A percentile compares a stretch with the other conserved stretches of the same genome.
phyloP scores from a whole-genome alignment of 1,140 invertebrate genomes.

The Procambarus virginalis region DNA sequence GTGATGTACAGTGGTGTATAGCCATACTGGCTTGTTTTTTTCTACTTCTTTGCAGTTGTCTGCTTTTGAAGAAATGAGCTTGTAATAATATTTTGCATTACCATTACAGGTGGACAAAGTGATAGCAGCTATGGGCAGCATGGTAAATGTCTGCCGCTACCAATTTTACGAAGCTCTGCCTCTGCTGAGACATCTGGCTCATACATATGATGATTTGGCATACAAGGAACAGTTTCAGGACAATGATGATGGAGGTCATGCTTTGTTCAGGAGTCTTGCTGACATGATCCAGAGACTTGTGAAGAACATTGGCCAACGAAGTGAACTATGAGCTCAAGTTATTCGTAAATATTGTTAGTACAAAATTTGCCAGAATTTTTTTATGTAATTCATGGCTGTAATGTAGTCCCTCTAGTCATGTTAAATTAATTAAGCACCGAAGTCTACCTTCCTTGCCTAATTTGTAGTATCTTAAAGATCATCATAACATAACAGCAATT shows the following conservation, averaged over 20 bases:
- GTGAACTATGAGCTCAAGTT: slow-evolving; percentile 5
- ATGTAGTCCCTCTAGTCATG: no score
- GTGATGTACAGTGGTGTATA: no score
- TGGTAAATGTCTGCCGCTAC: slow-evolving; percentile 51
- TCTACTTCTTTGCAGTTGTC: no score
- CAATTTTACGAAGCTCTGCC: slow-evolving; percentile 51
- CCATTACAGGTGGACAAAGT: slow-evolving; percentile 58
- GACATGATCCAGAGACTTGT: slow-evolving; percentile 53
- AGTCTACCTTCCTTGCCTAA: no score
- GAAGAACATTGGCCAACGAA: slow-evolving; percentile 27
- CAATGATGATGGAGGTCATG: slow-evolving; percentile 46
- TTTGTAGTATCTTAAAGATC: no score
- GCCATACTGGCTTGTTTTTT: no score
- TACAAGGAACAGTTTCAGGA: slow-evolving; percentile 63
- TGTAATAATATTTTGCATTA: neutral
- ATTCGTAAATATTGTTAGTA: neutral
- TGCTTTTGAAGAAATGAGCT: neutral
- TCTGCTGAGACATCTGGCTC: slow-evolving; percentile 39
- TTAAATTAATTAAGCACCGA: no score
- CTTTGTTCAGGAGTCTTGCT: slow-evolving; percentile 41
- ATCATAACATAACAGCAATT: no score
- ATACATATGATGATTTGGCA: slow-evolving; percentile 54
- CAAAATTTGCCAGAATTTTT: neutral
- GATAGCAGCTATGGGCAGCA: slow-evolving; percentile 51
- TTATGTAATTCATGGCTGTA: no score